Base-by-base conservation (phyloP, 2,888 invertebrate genomes). In the Polietes domitor region DNA sequence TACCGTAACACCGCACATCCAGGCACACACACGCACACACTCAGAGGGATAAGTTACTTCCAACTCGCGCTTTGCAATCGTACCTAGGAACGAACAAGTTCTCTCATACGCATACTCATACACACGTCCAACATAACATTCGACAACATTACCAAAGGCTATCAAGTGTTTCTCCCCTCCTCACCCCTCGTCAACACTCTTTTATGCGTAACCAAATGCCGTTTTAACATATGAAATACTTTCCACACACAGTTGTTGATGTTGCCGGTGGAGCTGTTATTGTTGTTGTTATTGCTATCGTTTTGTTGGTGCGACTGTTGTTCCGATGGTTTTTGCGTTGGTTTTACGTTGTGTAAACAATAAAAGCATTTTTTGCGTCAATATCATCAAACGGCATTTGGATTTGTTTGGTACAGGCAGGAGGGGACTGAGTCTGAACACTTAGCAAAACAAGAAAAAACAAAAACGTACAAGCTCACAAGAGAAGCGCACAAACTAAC, bases 141-240 rank as follows among this genome's bases (percentile, higher is more conserved):
- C 32, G 32, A 3, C 47, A 47, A 7, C 47, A 47, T 47, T 55
- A 6, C 32, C 71, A 17, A 26, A 32, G 47, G 61, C 41, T 47
- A 24, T 28, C n/a, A 50, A 26, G 58, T 58, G 58, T 21, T 58
- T 5, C 50, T 24, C 24, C 26, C 12, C 26, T 24, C 26, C 24
- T 15, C 24, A 10, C 6, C 58, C 1, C 12, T 2, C 47, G n/a
- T 4, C 47, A 47, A 47, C 58, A 2, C 12, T 2, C 47, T 1
- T 4, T n/a, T n/a, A 47, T 70, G 70, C 24, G 10, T 58, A 43
- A 70, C 21, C 77, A 77, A 77, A 68, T 77, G 26, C 28, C 55
- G 47, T 19, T 70, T 53, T 77, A 53, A 58, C 43, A 53, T 41
- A 63, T 32, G 65, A 21, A 19, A 50, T 21, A 43, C 58, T 26